These are phyloP conservation scores for Drosophila albomicans DNA, from an alignment of 1,140 invertebrate genomes.

Conservation along the genomic window DNA sequence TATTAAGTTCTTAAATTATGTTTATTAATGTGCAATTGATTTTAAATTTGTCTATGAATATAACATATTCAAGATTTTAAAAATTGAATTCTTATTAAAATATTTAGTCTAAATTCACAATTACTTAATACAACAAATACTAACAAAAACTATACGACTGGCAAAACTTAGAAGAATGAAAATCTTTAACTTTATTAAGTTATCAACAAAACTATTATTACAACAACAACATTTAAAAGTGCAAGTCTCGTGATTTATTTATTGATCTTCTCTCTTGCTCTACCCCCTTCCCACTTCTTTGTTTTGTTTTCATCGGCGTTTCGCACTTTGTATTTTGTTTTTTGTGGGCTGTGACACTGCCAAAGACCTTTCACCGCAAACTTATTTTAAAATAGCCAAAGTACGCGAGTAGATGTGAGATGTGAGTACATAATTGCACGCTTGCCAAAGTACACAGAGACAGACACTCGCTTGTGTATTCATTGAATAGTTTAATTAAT, in stretches of 20 bases:
- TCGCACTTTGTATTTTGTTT: slow-evolving; percentile 8
- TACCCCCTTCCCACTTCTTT: not conserved
- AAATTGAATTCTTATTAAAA: too few species aligned
- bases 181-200: too few species aligned
- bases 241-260: slow-evolving; percentile 1
- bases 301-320: slow-evolving; percentile 16
- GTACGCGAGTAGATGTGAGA: slow-evolving; percentile 17
- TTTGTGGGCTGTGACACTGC: slow-evolving; percentile 36
- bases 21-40: too few species aligned
- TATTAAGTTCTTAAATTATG: too few species aligned
- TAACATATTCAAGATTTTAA: too few species aligned
- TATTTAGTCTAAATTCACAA: too few species aligned
- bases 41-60: too few species aligned
- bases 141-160: too few species aligned
- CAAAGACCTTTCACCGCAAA: slow-evolving; percentile 51
- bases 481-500: slow-evolving; percentile 42
- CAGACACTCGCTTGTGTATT: not conserved
- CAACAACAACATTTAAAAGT: too few species aligned
- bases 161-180: too few species aligned
- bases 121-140: too few species aligned
- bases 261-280: slow-evolving; percentile 8
- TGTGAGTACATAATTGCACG: slow-evolving; percentile 48
- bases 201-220: not conserved
- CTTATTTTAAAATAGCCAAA: slow-evolving; percentile 44
- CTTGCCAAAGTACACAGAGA: slow-evolving; percentile 41